Percentiles rank a stretch among this genome's conserved stretches.
Conservation (phyloP, 2,797 vertebrate species). For the Anniella stebbinsi region DNA sequence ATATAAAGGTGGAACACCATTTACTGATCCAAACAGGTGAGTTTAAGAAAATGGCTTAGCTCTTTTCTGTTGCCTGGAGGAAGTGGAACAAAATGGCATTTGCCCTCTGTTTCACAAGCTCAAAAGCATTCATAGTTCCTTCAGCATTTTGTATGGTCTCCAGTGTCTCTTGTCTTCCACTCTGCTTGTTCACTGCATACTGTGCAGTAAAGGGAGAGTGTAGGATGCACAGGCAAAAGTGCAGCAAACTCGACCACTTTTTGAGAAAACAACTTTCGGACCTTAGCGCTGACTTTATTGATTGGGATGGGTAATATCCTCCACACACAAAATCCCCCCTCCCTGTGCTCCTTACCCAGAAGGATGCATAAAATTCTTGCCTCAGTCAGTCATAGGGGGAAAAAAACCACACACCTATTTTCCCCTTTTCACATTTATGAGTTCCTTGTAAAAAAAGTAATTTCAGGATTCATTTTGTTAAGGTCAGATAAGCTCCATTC, state of each 20-base stretch:
- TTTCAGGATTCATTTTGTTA: constrained; percentile 29
- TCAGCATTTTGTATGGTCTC: background rate
- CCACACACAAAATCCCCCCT: background rate
- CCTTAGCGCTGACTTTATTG: background rate
- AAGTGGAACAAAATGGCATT: background rate
- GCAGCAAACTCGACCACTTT: background rate
- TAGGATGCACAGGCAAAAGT: background rate
- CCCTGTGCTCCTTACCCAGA: background rate
- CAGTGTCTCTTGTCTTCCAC: background rate
- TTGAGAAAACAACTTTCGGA: background rate
- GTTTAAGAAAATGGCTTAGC: background rate
- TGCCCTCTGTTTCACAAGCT: background rate
- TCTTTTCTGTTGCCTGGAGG: background rate
- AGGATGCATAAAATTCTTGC: constrained; percentile 3
- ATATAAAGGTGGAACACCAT: background rate
- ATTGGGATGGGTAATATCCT: background rate
- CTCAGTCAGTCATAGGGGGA: background rate
- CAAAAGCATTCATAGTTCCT: background rate
- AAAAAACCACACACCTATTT: background rate
- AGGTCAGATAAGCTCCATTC: constrained; percentile 9
- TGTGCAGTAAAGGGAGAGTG: background rate
- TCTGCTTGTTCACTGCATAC: background rate
- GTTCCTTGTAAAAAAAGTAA: constrained; percentile 41
- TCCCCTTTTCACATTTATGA: constrained; percentile 25
- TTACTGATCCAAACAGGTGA: background rate